These are phyloP conservation scores for Phoxinus dragarum DNA, from an alignment of 2,797 vertebrate species.

Conservation along the genomic window DNA sequence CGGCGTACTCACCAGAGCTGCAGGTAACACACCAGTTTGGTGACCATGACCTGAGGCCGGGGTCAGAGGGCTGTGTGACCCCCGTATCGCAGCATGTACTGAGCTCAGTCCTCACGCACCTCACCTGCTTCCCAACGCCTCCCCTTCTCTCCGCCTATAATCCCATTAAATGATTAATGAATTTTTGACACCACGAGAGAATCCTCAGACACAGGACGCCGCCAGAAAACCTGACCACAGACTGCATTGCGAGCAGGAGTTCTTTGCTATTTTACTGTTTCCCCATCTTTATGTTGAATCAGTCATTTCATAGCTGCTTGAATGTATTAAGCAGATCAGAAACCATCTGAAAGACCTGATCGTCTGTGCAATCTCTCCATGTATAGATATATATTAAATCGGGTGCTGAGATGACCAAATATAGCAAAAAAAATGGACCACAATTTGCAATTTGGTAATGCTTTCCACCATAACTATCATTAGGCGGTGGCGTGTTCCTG, in stretches of 20 bases:
- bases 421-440: neutral
- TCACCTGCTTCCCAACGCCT: neutral
- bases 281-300: neutral
- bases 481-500: neutral
- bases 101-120: neutral
- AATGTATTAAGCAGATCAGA: neutral
- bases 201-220: conserved; percentile 1
- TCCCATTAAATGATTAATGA: conserved; percentile 66
- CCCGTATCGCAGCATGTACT: neutral
- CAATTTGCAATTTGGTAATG: neutral
- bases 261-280: no score
- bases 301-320: neutral
- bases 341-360: neutral
- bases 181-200: conserved; percentile 37
- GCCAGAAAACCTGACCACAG: neutral
- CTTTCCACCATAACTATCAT: neutral
- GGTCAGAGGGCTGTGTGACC: conserved; percentile 13
- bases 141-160: conserved; percentile 34
- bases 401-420: neutral
- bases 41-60: conserved; percentile 69
- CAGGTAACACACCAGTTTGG: conserved; percentile 73
- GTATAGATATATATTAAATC: neutral
- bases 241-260: no score
- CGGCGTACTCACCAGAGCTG: conserved; percentile 76
- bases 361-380: no score